Evolutionary conservation across 2,113 vertebrate genomes (phyloP).

Genomic region (Thalassoma bifasciatum): DNA sequence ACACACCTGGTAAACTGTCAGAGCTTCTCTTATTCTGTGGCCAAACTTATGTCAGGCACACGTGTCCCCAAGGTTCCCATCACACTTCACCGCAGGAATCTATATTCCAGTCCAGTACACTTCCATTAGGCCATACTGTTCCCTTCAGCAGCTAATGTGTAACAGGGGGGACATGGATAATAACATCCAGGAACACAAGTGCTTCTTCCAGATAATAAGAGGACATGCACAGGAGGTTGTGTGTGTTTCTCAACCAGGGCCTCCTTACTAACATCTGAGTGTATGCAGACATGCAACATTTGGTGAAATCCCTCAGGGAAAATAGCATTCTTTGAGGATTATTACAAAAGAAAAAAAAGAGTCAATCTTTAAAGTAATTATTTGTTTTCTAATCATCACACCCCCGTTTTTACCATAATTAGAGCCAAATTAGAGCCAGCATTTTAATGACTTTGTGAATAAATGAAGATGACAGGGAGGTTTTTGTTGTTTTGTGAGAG

Average conservation of each 20-base stretch:
- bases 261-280: background rate
- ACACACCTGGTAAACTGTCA: slow-evolving; percentile 79
- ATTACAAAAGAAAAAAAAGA: no score
- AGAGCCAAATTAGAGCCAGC: no score
- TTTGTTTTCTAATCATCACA: no score
- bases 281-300: background rate
- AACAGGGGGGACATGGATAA: slow-evolving; percentile 62
- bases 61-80: slow-evolving; percentile 72
- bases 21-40: slow-evolving; percentile 63
- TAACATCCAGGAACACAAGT: slow-evolving; percentile 59
- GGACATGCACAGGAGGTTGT: slow-evolving; percentile 5
- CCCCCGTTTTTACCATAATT: background rate
- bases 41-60: slow-evolving; percentile 74
- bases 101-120: slow-evolving; percentile 76
- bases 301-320: background rate
- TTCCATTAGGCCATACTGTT: slow-evolving; percentile 71
- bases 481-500: background rate
- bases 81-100: slow-evolving; percentile 68
- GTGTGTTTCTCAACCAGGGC: slow-evolving; percentile 1
- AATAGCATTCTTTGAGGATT: background rate
- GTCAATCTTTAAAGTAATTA: no score
- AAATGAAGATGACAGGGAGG: no score
- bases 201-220: slow-evolving; percentile 32
- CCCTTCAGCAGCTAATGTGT: slow-evolving; percentile 73
- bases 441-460: background rate